Percentiles rank a stretch among this genome's conserved stretches.
Conservation (phyloP, 2,888 invertebrate genomes). For the Megastigmus dorsalis region DNA sequence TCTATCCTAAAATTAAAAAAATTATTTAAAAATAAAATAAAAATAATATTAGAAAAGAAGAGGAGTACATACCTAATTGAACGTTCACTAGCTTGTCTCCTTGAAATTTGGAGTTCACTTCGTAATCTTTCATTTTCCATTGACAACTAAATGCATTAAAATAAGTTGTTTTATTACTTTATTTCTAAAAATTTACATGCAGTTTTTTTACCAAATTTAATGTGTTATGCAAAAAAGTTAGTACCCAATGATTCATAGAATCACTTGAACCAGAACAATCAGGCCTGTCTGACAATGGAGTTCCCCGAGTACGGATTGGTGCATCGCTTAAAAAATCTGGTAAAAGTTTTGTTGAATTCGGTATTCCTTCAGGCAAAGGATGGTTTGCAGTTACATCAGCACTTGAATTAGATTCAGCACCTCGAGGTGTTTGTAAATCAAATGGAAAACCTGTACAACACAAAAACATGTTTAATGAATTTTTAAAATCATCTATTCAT, state of each 20-base stretch:
- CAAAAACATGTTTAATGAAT: background rate
- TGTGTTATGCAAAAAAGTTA: background rate
- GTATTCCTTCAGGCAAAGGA: conserved; percentile 64
- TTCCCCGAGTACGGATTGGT: conserved; percentile 76
- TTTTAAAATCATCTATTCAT: background rate
- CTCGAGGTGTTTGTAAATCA: conserved; percentile 64
- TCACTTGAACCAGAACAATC: conserved; percentile 57
- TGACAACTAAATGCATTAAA: conserved; percentile 63
- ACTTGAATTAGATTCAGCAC: conserved; percentile 58
- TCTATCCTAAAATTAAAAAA: conserved; percentile 74
- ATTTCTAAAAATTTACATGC: background rate
- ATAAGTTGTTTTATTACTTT: conserved; percentile 9
- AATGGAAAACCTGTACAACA: conserved; percentile 65
- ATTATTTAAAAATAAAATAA: conserved; percentile 11
- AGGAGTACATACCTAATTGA: conserved; percentile 66
- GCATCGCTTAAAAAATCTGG: conserved; percentile 85
- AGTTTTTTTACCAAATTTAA: background rate
- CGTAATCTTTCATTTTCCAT: conserved; percentile 76
- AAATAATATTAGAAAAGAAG: background rate
- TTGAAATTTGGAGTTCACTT: conserved; percentile 77
- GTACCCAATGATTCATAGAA: conserved; percentile 58
- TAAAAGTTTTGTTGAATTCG: conserved; percentile 77
- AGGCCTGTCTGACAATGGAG: conserved; percentile 59
- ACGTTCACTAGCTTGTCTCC: conserved; percentile 77
- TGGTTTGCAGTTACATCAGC: conserved; percentile 55